Evolutionary conservation across 2,797 vertebrate species (phyloP), one percentile per base, ranked within the genome.

Genomic region (Nasua narica): DNA sequence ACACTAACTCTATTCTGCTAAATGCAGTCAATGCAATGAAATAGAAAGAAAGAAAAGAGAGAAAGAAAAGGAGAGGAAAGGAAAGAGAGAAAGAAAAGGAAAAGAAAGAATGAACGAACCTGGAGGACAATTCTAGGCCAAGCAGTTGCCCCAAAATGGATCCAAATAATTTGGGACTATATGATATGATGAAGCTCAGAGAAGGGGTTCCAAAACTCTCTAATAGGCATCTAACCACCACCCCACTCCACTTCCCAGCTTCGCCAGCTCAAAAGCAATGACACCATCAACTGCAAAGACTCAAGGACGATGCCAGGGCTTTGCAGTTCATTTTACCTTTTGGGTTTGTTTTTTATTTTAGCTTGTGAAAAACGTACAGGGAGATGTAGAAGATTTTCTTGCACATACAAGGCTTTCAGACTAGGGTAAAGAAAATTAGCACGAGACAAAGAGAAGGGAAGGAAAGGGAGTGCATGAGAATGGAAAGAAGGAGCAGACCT

Each of bases 1-100:
- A 96, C 72, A 96, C 84, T 91, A 97, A 97, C 90, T 97, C 65
- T 97, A 82, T 90, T 97, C 89, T 83, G 50, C 84, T 94, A 97
- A 97, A 93, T 90, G 88, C 60, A 95, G 94, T 72, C 94, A 97
- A 95, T 97, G 93, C 67, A 48, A 48, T 82, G 94, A 18, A 78
- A 43, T 43, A 65, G 37, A 9, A 25, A 52, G n/a, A 35, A 40
- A 40, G 82, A 77, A 83, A 67, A 46, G 69, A 40, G 18, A 58
- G 35, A 40, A 23, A 70, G 35, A 70, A 13, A 40, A 19, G 11
- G 11, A 10, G 9, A 21, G 19, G 5, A 12, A 25, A 70, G 13
- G 48, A 56, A 54, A 54, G 40, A 37, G 37, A 50, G 69, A 79
- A 93, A 76, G 62, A 35, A 72, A 46, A 29, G 16, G 52, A 37